Base-by-base conservation (phyloP, 2,888 invertebrate genomes). In the Colostygia pectinataria region DNA sequence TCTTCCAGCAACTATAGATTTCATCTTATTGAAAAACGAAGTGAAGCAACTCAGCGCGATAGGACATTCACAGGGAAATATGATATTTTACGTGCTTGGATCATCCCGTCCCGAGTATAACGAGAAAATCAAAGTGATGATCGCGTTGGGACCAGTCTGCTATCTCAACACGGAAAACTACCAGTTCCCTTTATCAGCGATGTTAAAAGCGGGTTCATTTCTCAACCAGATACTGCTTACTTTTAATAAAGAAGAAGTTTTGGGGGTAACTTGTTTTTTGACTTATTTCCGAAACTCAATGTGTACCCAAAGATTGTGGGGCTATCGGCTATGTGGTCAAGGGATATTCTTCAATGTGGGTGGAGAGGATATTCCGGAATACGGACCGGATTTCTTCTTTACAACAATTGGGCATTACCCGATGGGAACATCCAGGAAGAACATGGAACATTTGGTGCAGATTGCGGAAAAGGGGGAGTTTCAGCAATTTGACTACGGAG, bases 61-160 rank as follows among this genome's bases (percentile, higher is more conserved):
- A 2, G 95, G 94, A 0, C 94, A 95, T 70, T 95, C 94, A 0
- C 87, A 88, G 63, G 95, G 95, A 3, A 91, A 91, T 0, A 91
- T 92, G 0, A 61, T 74, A 8, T 92, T 91, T 59, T 92, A 82
- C 54, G 90, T 92, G 0, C 82, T 92, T 76, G 77, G 84, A 0
- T 81, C 91, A 0, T 73, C 74, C 28, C 69, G 71, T 31, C 91
- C 92, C 0, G 90, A 91, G 39, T 92, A 92, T 63, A 92, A 92
- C 61, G 63, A 77, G 0, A 92, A 92, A 69, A 78, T 93, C 5
- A 77, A 76, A 12, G 74, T 89, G 0, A 77, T 89, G 57, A 80
- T 91, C 32, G 87, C 90, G 9, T 66, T 93, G 25, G 92, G 91
- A 1, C 93, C 93, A 0, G 82, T 93, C 0, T 90, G 90, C 8